Evolutionary conservation across 1,140 invertebrate genomes (phyloP).

Genomic region (Theocolax elegans): DNA sequence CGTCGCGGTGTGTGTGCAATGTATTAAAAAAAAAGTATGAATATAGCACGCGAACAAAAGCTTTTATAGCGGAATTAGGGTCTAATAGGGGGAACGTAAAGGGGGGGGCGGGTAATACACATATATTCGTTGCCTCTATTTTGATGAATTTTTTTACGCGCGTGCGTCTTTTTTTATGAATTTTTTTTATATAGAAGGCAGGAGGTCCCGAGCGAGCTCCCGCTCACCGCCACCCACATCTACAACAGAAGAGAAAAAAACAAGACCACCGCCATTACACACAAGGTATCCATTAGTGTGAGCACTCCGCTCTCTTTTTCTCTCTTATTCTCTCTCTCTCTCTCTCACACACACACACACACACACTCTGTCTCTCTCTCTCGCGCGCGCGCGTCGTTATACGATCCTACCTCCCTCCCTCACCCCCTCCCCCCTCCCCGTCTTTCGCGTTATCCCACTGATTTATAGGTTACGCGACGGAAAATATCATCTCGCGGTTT

Average conservation of each 20-base stretch:
- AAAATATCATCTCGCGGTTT: slow-evolving; percentile 36
- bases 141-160: too few species aligned
- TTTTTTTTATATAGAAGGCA: slow-evolving; percentile 53
- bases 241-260: slow-evolving; percentile 69
- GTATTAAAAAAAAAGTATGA: background rate
- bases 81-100: background rate
- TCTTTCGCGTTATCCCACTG: slow-evolving; percentile 57
- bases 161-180: slow-evolving; percentile 2
- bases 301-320: too few species aligned
- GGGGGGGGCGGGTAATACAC: too few species aligned
- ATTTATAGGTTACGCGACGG: slow-evolving; percentile 56
- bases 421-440: too few species aligned
- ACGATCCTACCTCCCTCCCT: too few species aligned
- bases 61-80: slow-evolving; percentile 13
- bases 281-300: slow-evolving; percentile 67
- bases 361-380: too few species aligned
- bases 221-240: slow-evolving; percentile 71
- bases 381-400: too few species aligned
- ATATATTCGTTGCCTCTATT: too few species aligned
- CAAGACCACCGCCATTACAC: slow-evolving; percentile 69
- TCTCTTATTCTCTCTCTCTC: too few species aligned
- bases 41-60: background rate
- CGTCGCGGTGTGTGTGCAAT: background rate
- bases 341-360: too few species aligned
- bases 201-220: slow-evolving; percentile 67